phyloP scores from a whole-genome alignment of 2,113 vertebrate species.

The Pelecanus crispus region DNA sequence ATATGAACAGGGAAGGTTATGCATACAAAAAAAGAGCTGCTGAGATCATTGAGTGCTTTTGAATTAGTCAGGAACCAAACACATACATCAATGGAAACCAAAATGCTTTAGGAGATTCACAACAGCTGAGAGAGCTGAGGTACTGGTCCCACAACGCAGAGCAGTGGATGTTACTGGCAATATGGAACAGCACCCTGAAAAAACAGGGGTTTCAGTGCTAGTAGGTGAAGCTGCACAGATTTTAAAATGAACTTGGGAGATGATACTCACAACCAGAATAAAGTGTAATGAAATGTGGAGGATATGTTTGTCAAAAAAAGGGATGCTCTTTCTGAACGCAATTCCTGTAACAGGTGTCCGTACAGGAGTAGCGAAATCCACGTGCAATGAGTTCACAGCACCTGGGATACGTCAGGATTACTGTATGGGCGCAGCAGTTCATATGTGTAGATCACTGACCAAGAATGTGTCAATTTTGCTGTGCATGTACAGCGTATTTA shows the following conservation, averaged over 20 bases:
- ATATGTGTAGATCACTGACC: background rate
- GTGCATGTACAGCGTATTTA: rapidly evolving
- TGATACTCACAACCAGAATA: background rate
- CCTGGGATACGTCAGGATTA: background rate
- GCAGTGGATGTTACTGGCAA: background rate
- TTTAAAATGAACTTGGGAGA: background rate
- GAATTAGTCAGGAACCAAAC: background rate
- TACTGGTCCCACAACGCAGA: background rate
- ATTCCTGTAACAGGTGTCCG: background rate
- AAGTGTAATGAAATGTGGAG: background rate
- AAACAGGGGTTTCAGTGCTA: background rate
- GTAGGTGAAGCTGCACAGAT: background rate
- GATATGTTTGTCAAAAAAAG: background rate
- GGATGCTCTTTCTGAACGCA: background rate
- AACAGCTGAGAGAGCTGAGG: background rate
- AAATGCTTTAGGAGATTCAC: background rate
- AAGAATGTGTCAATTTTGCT: background rate
- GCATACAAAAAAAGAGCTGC: background rate
- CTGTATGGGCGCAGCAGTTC: background rate
- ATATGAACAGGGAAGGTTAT: background rate
- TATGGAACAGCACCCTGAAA: background rate
- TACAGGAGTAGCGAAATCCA: background rate
- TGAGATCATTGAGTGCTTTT: background rate
- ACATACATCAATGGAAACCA: background rate
- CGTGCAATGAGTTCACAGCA: background rate